phyloP scores from a whole-genome alignment of 2,113 vertebrate species.

The Macroglossus sobrinus region DNA sequence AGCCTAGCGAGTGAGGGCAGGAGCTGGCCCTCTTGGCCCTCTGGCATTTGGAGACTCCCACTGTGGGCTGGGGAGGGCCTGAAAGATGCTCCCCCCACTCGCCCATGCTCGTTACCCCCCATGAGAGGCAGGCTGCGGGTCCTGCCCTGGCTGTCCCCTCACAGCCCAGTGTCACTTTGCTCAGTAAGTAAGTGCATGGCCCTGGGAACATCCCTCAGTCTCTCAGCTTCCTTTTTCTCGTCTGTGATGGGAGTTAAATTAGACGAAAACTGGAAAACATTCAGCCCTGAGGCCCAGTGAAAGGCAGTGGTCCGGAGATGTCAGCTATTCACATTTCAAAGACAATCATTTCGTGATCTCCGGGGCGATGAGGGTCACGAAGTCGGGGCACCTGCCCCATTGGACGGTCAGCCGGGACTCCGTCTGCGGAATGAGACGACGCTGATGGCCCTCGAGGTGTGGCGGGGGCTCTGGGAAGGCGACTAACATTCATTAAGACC shows the following conservation, averaged over 20 bases:
- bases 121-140: not conserved
- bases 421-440: not conserved
- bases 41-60: not conserved
- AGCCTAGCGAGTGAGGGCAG: accelerated
- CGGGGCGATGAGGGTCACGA: not conserved
- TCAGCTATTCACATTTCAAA: not conserved
- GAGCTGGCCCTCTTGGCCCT: not conserved
- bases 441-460: not conserved
- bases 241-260: not conserved
- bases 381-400: not conserved
- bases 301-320: accelerated
- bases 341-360: not conserved
- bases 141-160: not conserved
- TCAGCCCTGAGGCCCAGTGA: not conserved
- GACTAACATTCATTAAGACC: no score
- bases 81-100: no score
- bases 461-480: not conserved
- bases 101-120: accelerated
- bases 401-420: accelerated
- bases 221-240: not conserved
- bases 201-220: not conserved
- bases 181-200: not conserved
- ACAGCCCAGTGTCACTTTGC: not conserved
- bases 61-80: not conserved
- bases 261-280: not conserved